Evolutionary conservation across 2,797 vertebrate genomes (phyloP), one percentile per base, ranked within the genome.

Genomic region (Pangasius mekongensis): DNA sequence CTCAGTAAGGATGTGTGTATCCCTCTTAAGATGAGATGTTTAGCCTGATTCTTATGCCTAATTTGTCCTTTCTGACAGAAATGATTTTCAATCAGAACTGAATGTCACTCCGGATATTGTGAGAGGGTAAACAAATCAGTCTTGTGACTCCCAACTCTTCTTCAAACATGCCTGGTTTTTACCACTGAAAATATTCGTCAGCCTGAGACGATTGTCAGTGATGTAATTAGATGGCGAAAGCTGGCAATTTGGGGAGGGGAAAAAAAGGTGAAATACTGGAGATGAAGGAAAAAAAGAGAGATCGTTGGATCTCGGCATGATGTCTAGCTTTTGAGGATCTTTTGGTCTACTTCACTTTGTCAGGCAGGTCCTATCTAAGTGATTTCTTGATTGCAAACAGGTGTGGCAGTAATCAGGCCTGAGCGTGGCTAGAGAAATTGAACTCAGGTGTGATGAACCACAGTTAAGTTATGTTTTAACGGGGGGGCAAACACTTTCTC

Each of bases 121-220:
- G 4, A 3, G 54, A 27, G 16, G 7, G 60, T 83, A 83, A 83
- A 83, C 60, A 83, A 83, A 83, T 66, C 60, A 10, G 39, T 83
- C 39, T 66, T 6, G 20, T 49, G 27, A n/a, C 56, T 62, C 56
- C 20, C 22, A 62, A 20, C 77, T 18, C 3, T 47, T 76, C 73
- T 52, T 52, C 27, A 76, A 76, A 49, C 47, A 5, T 54, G 27
- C 7, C 49, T 4, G 20, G 56, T 78, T 78, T 54, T 30, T 54
- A 78, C n/a, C 16, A 2, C 9, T 10, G 11, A 9, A 47, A 83
- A 64, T 24, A 62, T 64, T 47, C 0, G 6, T 64, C 58, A 27
- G 36, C 24, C 56, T n/a, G 56, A 36, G 30, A 14, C 10, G 30
- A 22, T n/a, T 47, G 27, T 77, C 74, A 80, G 47, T 9, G 76